Percentiles rank a stretch among this genome's conserved stretches.
phyloP scores from a whole-genome alignment of 1,140 invertebrate species.

The Drosophila ambigua region DNA sequence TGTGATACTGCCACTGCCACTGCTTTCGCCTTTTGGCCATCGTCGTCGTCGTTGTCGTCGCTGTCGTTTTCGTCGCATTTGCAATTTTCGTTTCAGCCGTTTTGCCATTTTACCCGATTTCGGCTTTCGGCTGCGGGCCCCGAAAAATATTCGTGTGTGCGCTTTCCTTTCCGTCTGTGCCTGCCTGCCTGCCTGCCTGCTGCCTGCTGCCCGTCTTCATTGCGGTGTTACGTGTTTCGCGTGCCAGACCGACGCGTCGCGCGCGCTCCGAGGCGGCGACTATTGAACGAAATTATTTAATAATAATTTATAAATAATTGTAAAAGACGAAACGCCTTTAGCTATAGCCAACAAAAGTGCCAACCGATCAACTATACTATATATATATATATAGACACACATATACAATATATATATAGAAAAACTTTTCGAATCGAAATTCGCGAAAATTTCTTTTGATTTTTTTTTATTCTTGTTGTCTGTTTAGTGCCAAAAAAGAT shows the following conservation, averaged over 20 bases:
- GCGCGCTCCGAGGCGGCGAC: conserved; percentile 65
- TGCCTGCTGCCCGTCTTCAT: conserved; percentile 67
- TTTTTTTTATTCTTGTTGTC: too few relatives aligned
- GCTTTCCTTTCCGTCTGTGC: too few relatives aligned
- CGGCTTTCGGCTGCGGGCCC: conserved; percentile 50
- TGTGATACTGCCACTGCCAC: too few relatives aligned
- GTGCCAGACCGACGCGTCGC: conserved; percentile 80
- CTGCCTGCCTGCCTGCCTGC: conserved; percentile 12
- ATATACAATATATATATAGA: conserved; percentile 29
- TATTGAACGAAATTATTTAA: conserved; percentile 51
- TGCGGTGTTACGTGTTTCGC: conserved; percentile 84
- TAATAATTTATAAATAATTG: conserved; percentile 47
- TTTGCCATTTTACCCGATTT: conserved; percentile 55
- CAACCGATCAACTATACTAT: conserved; percentile 20
- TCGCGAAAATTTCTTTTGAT: too few relatives aligned
- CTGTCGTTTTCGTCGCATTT: conserved; percentile 1
- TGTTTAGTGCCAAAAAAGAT: too few relatives aligned
- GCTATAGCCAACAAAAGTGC: conserved; percentile 12
- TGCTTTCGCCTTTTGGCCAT: conserved; percentile 3
- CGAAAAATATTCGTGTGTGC: conserved; percentile 41
- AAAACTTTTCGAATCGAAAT: conserved; percentile 19
- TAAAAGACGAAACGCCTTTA: conserved; percentile 22
- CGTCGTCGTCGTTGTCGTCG: neutral
- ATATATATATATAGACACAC: neutral
- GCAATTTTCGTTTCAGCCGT: conserved; percentile 30